These are phyloP conservation scores for Onychomys leucogaster DNA, from an alignment of 2,797 vertebrate species.

Conservation along the genomic window DNA sequence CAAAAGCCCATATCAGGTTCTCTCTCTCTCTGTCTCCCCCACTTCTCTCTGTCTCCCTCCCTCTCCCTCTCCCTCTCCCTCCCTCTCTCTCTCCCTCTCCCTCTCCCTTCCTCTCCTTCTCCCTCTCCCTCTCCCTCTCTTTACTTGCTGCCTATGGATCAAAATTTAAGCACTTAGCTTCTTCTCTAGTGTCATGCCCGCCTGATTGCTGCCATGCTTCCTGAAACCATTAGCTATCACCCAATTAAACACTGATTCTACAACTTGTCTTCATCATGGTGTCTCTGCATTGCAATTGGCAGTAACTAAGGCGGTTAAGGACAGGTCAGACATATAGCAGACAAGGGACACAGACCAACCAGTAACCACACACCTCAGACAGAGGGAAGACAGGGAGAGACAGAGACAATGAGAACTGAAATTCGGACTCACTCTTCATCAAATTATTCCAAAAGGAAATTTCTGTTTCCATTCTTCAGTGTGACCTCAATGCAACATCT, in stretches of 20 bases:
- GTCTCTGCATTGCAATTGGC: neutral
- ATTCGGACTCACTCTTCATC: neutral
- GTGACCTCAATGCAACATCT: neutral
- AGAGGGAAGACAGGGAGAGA: neutral
- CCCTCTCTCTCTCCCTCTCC: neutral
- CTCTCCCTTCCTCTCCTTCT: neutral
- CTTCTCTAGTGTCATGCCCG: neutral
- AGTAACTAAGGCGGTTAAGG: neutral
- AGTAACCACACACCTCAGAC: neutral
- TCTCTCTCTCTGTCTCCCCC: neutral
- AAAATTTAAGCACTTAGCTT: neutral
- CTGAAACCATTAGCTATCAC: neutral
- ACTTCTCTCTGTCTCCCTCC: too few relatives aligned
- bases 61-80: neutral
- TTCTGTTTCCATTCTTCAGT: neutral
- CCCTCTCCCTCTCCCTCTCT: fast-evolving
- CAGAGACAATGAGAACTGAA: neutral
- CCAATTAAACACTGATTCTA: neutral
- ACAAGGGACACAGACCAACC: neutral
- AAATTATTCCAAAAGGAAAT: neutral
- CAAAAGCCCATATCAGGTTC: neutral
- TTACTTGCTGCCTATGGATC: neutral
- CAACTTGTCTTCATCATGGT: neutral
- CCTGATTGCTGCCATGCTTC: neutral
- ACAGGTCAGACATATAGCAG: neutral